phyloP scores from a whole-genome alignment of 2,888 invertebrate genomes.

The Ectemnius lituratus region DNA sequence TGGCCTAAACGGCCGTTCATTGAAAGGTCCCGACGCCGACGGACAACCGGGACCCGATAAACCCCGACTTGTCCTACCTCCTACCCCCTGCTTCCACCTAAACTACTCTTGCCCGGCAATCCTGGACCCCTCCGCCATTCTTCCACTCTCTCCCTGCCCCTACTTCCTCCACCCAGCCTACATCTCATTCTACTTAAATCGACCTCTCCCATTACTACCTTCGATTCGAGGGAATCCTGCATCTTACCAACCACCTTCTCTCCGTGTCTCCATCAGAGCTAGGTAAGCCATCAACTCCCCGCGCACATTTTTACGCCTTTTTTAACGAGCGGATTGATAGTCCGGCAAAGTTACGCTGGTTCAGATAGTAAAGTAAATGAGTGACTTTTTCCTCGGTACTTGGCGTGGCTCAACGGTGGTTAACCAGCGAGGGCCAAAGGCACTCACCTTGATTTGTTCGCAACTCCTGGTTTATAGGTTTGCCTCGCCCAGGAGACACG shows the following conservation, averaged over 20 bases:
- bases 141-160: slow-evolving; percentile 21
- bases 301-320: slow-evolving; percentile 25
- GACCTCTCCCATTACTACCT: too few relatives aligned
- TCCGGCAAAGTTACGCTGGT: slow-evolving; percentile 51
- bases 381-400: slow-evolving; percentile 37
- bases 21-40: slow-evolving; percentile 59
- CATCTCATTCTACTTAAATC: too few relatives aligned
- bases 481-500: slow-evolving; percentile 50
- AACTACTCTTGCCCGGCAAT: slow-evolving; percentile 41
- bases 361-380: slow-evolving; percentile 66
- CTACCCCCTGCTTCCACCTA: slow-evolving; percentile 64
- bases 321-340: slow-evolving; percentile 68
- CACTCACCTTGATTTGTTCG: slow-evolving; percentile 76
- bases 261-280: too few relatives aligned
- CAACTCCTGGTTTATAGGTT: slow-evolving; percentile 71
- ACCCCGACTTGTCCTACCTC: slow-evolving; percentile 60
- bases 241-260: too few relatives aligned
- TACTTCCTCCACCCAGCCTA: too few relatives aligned
- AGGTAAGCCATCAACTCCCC: too few relatives aligned
- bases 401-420: neutral
- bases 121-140: slow-evolving; percentile 1
- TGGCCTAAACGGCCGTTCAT: slow-evolving; percentile 66
- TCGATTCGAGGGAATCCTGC: too few relatives aligned
- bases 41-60: slow-evolving; percentile 65
- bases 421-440: slow-evolving; percentile 39